A percentile compares a stretch with the other conserved stretches of the same genome.
Conservation (phyloP, 2,888 invertebrate genomes). For the Megamerina dolium region DNA sequence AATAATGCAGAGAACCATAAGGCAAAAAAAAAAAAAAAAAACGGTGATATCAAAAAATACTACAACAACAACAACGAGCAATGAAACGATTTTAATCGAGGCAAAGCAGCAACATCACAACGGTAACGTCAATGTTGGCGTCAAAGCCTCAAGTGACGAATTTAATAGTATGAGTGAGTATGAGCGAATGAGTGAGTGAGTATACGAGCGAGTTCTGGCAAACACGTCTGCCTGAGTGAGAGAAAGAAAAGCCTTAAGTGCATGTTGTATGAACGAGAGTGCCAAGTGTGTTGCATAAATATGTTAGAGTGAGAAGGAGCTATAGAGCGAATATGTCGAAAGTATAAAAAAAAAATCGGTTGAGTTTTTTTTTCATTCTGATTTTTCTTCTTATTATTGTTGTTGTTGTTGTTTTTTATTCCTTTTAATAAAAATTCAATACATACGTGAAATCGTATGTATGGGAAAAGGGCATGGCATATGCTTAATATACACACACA, state of each 20-base stretch:
- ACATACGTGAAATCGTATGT: slow-evolving; percentile 14
- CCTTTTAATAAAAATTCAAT: slow-evolving; percentile 31
- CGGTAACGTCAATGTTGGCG: background rate
- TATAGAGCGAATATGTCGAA: slow-evolving; percentile 1
- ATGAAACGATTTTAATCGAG: background rate
- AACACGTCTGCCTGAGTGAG: slow-evolving; percentile 2
- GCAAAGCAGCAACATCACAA: slow-evolving; percentile 3
- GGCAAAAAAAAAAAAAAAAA: slow-evolving; percentile 1
- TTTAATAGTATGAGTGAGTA: slow-evolving; percentile 14
- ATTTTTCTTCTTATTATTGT: too few relatives aligned
- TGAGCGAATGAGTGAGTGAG: slow-evolving; percentile 13
- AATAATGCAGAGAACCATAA: too few relatives aligned
- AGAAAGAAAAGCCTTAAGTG: too few relatives aligned
- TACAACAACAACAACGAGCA: background rate
- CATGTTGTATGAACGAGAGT: too few relatives aligned
- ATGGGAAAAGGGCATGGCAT: slow-evolving; percentile 27
- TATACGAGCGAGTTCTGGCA: slow-evolving; percentile 11
- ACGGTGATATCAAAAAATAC: background rate
- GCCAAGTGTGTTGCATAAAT: too few relatives aligned
- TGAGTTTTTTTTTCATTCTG: too few relatives aligned
- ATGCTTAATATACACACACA: slow-evolving; percentile 18
- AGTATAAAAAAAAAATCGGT: slow-evolving; percentile 3
- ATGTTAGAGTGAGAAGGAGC: slow-evolving; percentile 1
- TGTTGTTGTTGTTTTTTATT: too few relatives aligned
- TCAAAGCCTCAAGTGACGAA: too few relatives aligned